Evolutionary conservation across 2,888 invertebrate genomes (phyloP).

Genomic region (Plutella xylostella): DNA sequence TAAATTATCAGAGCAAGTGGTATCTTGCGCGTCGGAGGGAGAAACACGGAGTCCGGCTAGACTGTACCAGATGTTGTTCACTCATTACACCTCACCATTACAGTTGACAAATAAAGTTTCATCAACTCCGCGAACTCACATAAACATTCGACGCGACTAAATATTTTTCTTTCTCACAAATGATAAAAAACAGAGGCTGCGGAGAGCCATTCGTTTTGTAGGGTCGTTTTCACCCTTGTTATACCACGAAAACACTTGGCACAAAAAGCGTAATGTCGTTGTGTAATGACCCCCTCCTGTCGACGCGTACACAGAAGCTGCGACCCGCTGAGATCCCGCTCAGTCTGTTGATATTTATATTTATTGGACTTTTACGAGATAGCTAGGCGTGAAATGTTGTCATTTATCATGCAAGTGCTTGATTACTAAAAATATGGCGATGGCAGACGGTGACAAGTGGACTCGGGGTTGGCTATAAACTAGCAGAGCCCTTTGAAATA

Average conservation of each 20-base stretch:
- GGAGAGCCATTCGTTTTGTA: slow-evolving; percentile 57
- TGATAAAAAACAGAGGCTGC: slow-evolving; percentile 46
- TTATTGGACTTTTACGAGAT: slow-evolving; percentile 4
- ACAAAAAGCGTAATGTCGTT: slow-evolving; percentile 68
- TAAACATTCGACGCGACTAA: slow-evolving; percentile 9
- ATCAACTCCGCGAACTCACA: neutral
- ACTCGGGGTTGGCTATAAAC: no score
- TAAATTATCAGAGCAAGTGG: slow-evolving; percentile 15
- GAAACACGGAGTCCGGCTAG: neutral
- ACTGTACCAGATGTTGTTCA: neutral
- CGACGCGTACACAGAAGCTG: slow-evolving; percentile 44
- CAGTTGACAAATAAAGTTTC: no score
- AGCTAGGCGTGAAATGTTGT: neutral
- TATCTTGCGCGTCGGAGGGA: slow-evolving; percentile 8
- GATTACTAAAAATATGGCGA: no score
- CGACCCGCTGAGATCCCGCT: slow-evolving; percentile 42
- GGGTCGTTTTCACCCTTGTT: slow-evolving; percentile 69
- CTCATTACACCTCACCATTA: neutral
- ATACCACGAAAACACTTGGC: slow-evolving; percentile 66
- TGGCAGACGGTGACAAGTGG: no score
- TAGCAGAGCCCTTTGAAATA: no score
- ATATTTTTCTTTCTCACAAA: slow-evolving; percentile 38
- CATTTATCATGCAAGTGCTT: no score
- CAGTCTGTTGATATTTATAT: slow-evolving; percentile 30
- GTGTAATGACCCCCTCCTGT: slow-evolving; percentile 62